Evolutionary conservation across 2,797 vertebrate genomes (phyloP).

Genomic region (Enteromius viviparus): DNA sequence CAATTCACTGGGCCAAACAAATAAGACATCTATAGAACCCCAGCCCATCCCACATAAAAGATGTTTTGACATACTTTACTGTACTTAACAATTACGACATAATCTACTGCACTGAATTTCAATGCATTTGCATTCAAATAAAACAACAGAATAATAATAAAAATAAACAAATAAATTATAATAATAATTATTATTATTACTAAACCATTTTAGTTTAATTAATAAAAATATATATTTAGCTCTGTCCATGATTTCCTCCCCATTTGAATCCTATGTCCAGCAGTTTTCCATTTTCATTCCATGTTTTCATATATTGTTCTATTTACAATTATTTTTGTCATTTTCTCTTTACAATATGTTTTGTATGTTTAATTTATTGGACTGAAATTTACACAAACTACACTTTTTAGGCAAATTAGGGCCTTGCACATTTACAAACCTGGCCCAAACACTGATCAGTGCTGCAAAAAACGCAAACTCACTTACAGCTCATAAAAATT

Average conservation of each 20-base stretch:
- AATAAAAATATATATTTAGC: not conserved
- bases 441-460: not conserved
- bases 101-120: not conserved
- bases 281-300: not conserved
- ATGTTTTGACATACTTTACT: not conserved
- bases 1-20: not conserved
- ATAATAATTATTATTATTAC: not conserved
- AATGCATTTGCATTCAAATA: not conserved
- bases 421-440: not conserved
- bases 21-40: not conserved
- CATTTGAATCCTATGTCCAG: not conserved
- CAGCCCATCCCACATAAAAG: not conserved
- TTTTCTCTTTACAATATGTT: not conserved
- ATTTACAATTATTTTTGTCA: not conserved
- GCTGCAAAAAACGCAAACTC: not conserved
- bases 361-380: not conserved
- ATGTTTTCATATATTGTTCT: not conserved
- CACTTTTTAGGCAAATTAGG: too few species aligned
- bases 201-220: not conserved
- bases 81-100: not conserved
- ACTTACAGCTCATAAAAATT: not conserved
- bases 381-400: too few species aligned
- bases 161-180: not conserved
- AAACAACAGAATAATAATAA: not conserved
- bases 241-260: not conserved